Conservation (phyloP, 1,140 invertebrate species). For the Hirudo medicinalis region DNA sequence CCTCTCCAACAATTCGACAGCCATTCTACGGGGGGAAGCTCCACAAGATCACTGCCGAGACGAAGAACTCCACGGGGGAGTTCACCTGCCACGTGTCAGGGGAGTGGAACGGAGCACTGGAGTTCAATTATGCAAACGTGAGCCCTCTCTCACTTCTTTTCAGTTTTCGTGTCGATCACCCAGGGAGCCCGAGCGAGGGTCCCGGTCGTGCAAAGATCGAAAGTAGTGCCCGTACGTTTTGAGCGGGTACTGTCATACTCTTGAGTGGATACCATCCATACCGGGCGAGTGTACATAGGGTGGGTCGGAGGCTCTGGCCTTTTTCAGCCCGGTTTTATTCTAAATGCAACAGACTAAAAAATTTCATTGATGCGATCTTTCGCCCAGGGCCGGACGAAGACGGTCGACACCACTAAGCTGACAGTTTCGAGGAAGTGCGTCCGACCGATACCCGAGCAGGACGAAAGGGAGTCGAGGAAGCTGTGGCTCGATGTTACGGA, state of each 20-base stretch:
- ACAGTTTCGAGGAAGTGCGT: not conserved
- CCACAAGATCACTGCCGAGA: slow-evolving; percentile 70
- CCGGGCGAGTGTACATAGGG: no score
- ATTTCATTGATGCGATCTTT: no score
- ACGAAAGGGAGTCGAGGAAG: slow-evolving; percentile 5
- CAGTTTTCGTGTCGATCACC: not conserved
- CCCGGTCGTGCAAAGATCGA: no score
- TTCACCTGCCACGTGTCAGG: slow-evolving; percentile 38
- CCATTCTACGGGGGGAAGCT: slow-evolving; percentile 93
- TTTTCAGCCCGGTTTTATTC: no score
- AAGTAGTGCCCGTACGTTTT: no score
- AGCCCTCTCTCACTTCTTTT: not conserved
- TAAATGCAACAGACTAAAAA: not conserved
- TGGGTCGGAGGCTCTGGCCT: not conserved
- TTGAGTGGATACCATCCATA: no score
- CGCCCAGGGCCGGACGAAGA: slow-evolving; percentile 2
- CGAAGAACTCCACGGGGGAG: slow-evolving; percentile 45
- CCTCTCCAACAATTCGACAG: slow-evolving; percentile 33
- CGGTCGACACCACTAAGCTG: slow-evolving; percentile 3
- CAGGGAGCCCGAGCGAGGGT: no score
- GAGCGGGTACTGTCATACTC: no score
- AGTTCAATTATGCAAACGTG: slow-evolving; percentile 37
- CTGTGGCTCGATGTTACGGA: slow-evolving; percentile 9
- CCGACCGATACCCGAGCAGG: not conserved
- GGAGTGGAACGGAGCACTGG: slow-evolving; percentile 39